These are phyloP conservation scores for Diglossa cyanea DNA, from an alignment of 2,797 vertebrate genomes.

Conservation along the genomic window DNA sequence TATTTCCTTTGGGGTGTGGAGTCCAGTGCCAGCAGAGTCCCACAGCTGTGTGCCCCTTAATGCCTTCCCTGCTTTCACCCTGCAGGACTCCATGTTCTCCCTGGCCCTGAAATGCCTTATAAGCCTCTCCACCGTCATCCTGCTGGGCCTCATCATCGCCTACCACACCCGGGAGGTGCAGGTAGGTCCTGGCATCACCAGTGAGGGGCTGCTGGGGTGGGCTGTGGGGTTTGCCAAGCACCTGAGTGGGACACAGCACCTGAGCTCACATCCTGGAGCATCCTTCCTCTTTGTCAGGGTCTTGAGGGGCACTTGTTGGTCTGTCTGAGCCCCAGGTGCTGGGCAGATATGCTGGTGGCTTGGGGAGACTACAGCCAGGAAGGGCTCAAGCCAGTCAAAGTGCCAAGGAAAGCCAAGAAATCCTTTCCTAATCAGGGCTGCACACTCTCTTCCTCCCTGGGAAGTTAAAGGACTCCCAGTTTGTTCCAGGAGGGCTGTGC, in stretches of 20 bases:
- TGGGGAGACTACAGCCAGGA: background rate
- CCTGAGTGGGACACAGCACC: background rate
- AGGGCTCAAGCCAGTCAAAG: background rate
- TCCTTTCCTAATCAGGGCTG: constrained; percentile 20
- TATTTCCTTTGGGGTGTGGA: background rate
- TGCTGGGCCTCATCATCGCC: constrained; percentile 95
- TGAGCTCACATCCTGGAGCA: background rate
- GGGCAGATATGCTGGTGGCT: background rate
- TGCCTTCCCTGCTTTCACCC: background rate
- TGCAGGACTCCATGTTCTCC: constrained; percentile 90
- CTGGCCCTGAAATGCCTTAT: constrained; percentile 94
- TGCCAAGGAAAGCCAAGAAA: constrained; percentile 31
- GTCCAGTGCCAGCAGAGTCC: background rate
- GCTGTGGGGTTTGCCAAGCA: background rate
- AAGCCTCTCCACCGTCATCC: constrained; percentile 94
- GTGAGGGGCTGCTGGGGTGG: background rate
- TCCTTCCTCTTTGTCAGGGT: background rate
- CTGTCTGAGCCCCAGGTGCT: background rate
- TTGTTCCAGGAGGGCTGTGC: constrained; percentile 7
- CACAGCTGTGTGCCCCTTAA: background rate
- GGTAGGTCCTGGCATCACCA: constrained; percentile 73
- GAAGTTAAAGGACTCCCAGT: background rate
- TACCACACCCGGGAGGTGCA: constrained; percentile 97
- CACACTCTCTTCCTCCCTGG: constrained; percentile 26
- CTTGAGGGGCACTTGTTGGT: background rate